Evolutionary conservation across 2,888 invertebrate genomes (phyloP).

Genomic region (Acanthosepion lycidas): DNA sequence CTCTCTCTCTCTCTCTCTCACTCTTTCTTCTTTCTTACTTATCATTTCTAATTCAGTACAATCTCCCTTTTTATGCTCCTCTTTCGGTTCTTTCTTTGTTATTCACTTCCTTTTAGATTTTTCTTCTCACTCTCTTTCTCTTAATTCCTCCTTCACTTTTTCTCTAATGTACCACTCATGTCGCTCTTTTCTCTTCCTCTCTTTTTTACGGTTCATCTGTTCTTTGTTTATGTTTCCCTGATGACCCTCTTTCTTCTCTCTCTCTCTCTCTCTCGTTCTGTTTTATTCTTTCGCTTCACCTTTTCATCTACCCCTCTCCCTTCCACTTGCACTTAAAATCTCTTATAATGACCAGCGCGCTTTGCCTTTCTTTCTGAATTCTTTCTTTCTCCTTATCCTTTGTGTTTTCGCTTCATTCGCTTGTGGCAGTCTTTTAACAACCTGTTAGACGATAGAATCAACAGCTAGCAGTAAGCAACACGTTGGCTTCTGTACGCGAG

Average conservation of each 20-base stretch:
- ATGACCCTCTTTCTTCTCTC: background rate
- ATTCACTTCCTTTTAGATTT: background rate
- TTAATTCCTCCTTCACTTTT: background rate
- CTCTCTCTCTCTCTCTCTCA: background rate
- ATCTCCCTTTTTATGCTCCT: background rate
- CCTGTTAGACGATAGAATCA: slow-evolving; percentile 39
- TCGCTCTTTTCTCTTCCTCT: background rate
- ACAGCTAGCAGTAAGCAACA: slow-evolving; percentile 41
- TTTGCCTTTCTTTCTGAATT: background rate
- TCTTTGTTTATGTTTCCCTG: background rate
- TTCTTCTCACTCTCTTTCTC: background rate
- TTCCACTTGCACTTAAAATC: background rate
- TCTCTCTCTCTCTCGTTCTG: background rate
- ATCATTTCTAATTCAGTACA: background rate
- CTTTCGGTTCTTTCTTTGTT: background rate
- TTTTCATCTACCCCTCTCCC: too few relatives aligned
- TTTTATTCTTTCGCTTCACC: background rate
- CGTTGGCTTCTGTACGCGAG: background rate
- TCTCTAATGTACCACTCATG: background rate
- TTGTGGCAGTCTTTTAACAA: background rate
- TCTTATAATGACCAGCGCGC: background rate
- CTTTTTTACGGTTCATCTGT: background rate
- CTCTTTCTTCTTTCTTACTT: background rate
- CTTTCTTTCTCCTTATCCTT: background rate
- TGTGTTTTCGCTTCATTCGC: background rate